A percentile compares a stretch with the other conserved stretches of the same genome.
Conservation (phyloP, 2,888 invertebrate species). For the Punctoribates punctum region DNA sequence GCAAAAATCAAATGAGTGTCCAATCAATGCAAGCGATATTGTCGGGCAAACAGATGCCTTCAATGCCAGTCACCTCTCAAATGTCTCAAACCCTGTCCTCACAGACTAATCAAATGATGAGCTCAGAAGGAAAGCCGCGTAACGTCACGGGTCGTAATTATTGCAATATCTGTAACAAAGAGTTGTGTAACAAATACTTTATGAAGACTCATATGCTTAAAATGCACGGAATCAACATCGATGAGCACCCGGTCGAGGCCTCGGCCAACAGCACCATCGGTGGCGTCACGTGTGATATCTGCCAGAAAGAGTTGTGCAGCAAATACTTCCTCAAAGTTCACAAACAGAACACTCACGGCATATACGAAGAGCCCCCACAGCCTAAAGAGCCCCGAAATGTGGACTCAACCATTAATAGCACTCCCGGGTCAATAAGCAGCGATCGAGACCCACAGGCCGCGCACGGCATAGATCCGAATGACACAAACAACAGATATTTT, state of each 20-base stretch:
- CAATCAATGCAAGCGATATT: conserved; percentile 5
- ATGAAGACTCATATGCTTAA: conserved; percentile 99
- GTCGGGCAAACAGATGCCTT: conserved; percentile 12
- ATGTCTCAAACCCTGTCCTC: neutral
- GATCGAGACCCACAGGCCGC: conserved; percentile 39
- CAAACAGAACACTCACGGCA: conserved; percentile 96
- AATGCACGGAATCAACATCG: conserved; percentile 94
- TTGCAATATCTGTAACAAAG: conserved; percentile 97
- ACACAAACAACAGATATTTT: conserved; percentile 48
- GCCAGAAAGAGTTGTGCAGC: conserved; percentile 96
- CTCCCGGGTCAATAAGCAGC: conserved; percentile 48
- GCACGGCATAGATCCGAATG: conserved; percentile 48
- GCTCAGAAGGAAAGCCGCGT: conserved; percentile 41
- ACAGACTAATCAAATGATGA: conserved; percentile 31
- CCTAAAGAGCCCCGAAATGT: conserved; percentile 48
- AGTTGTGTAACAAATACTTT: conserved; percentile 98
- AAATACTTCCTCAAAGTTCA: conserved; percentile 96
- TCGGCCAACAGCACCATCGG: conserved; percentile 74
- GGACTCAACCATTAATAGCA: neutral
- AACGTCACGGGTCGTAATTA: conserved; percentile 62
- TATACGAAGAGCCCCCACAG: conserved; percentile 65
- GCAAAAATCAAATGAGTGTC: neutral
- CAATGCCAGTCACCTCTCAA: neutral
- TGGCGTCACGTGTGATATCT: conserved; percentile 92
- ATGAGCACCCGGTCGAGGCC: conserved; percentile 63